phyloP scores from a whole-genome alignment of 2,797 vertebrate genomes.

The Myotis findleyi region DNA sequence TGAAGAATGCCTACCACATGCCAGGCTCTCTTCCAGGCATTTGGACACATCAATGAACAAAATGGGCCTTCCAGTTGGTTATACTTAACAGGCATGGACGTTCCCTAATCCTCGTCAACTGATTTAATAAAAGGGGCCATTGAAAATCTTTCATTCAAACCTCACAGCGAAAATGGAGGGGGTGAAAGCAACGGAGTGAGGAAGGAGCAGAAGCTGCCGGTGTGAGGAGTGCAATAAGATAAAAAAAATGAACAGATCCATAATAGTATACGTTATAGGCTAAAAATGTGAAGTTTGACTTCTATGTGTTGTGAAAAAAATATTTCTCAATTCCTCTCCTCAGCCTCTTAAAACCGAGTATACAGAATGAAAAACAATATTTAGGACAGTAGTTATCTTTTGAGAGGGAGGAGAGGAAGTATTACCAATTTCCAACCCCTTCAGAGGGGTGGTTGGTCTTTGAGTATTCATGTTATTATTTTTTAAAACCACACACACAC shows the following conservation, averaged over 20 bases:
- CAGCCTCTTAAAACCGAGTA: not conserved
- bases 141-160: not conserved
- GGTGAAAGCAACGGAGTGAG: not conserved
- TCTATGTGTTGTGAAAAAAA: not conserved
- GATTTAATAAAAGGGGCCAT: not conserved
- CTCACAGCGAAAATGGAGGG: not conserved
- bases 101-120: not conserved
- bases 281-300: not conserved
- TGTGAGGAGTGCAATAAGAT: not conserved
- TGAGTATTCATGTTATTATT: not conserved
- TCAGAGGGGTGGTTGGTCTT: not conserved
- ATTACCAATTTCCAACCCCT: not conserved
- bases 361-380: not conserved
- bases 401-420: not conserved
- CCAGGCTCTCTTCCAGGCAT: not conserved
- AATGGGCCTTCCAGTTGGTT: not conserved
- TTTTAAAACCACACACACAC: not conserved
- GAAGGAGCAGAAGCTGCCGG: not conserved
- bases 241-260: not conserved
- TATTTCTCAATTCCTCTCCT: slow-evolving; percentile 23
- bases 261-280: not conserved
- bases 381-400: not conserved
- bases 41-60: slow-evolving; percentile 20
- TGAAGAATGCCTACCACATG: not conserved
- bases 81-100: not conserved